These are phyloP conservation scores for Arctia plantaginis DNA, from an alignment of 2,888 invertebrate species.

Conservation along the genomic window DNA sequence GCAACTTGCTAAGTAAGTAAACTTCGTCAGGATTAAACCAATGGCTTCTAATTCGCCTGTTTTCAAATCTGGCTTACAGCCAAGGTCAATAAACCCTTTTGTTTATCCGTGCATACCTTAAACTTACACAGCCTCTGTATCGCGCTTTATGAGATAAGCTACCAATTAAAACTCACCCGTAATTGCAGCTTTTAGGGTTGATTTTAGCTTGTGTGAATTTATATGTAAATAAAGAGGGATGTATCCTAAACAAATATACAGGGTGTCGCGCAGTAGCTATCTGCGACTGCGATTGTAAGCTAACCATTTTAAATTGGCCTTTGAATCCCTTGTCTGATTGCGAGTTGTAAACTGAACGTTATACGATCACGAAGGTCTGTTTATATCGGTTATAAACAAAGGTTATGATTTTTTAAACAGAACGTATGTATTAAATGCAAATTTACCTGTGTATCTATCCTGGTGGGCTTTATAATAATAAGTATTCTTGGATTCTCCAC, in stretches of 20 bases:
- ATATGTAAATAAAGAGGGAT: slow-evolving; percentile 78
- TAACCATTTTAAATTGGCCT: slow-evolving; percentile 64
- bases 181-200: slow-evolving; percentile 59
- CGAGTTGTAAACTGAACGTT: slow-evolving; percentile 27
- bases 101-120: slow-evolving; percentile 68
- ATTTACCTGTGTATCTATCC: slow-evolving; percentile 41
- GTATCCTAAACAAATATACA: slow-evolving; percentile 83
- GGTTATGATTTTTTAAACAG: slow-evolving; percentile 65
- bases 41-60: slow-evolving; percentile 69
- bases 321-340: slow-evolving; percentile 39
- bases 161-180: slow-evolving; percentile 64
- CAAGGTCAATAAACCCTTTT: slow-evolving; percentile 82
- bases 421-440: slow-evolving; percentile 55
- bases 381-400: slow-evolving; percentile 57
- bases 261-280: slow-evolving; percentile 74
- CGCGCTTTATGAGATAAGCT: slow-evolving; percentile 51
- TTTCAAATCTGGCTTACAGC: slow-evolving; percentile 75
- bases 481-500: neutral
- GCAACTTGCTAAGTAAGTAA: slow-evolving; percentile 41
- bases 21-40: slow-evolving; percentile 62
- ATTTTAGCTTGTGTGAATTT: slow-evolving; percentile 56
- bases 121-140: slow-evolving; percentile 63
- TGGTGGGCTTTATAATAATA: neutral
- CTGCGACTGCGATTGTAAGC: slow-evolving; percentile 63
- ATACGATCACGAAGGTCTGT: slow-evolving; percentile 44